Evolutionary conservation across 2,797 vertebrate species (phyloP).

Genomic region (Toxotes lorentzi): DNA sequence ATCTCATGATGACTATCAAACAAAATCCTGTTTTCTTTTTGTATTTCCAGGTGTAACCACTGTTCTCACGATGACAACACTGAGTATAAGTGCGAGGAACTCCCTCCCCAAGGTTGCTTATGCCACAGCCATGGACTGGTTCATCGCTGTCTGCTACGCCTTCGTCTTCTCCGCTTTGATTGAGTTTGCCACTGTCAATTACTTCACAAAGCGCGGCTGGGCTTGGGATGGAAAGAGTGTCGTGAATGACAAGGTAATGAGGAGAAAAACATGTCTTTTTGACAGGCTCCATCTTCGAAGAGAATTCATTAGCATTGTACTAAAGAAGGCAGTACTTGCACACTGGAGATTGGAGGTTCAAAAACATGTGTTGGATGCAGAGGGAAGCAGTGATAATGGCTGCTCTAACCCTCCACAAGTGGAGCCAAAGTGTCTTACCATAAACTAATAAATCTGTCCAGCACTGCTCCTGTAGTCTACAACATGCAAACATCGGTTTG

Average conservation of each 20-base stretch:
- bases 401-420: conserved; percentile 1
- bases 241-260: conserved; percentile 95
- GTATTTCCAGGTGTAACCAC: conserved; percentile 93
- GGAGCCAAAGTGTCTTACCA: not conserved
- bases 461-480: not conserved
- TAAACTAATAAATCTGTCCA: not conserved
- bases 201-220: conserved; percentile 99
- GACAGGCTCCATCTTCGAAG: conserved; percentile 43
- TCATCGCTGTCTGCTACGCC: conserved; percentile 98
- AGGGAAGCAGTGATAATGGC: not conserved
- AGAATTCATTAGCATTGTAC: conserved; percentile 29
- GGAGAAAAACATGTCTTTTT: conserved; percentile 24
- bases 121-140: conserved; percentile 99
- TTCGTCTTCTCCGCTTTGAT: conserved; percentile 99
- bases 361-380: conserved; percentile 21
- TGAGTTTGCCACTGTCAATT: conserved; percentile 99
- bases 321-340: not conserved
- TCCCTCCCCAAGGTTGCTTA: conserved; percentile 99
- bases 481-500: not conserved
- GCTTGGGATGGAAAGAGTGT: conserved; percentile 99
- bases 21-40: not conserved
- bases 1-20: not conserved
- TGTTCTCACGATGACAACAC: conserved; percentile 97
- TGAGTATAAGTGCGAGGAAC: conserved; percentile 97
- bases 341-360: not conserved